Conservation (phyloP, 1,140 invertebrate species). For the Sycobia sp. region DNA sequence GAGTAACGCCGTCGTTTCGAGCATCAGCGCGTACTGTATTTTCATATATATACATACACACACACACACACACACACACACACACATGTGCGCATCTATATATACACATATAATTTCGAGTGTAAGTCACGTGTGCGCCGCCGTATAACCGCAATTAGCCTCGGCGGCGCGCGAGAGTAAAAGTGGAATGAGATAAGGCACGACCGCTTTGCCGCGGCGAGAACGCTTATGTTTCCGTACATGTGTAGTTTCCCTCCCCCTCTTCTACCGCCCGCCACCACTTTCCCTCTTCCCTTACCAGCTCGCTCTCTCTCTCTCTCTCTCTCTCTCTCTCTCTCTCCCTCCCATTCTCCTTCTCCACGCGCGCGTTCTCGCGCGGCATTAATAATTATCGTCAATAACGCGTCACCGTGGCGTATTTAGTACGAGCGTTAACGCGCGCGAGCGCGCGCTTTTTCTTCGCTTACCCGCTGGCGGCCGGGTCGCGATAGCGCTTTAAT, state of each 20-base stretch:
- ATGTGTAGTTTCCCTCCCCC: slow-evolving; percentile 7
- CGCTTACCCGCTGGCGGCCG: too few relatives aligned
- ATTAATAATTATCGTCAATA: too few relatives aligned
- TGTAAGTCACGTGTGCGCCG: slow-evolving; percentile 28
- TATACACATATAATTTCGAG: slow-evolving; percentile 5
- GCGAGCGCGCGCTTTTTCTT: too few relatives aligned
- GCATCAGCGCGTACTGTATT: background rate
- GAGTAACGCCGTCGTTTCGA: too few relatives aligned
- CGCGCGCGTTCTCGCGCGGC: too few relatives aligned
- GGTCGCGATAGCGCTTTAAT: too few relatives aligned
- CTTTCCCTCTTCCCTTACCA: background rate
- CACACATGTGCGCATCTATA: background rate
- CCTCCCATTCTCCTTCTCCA: too few relatives aligned
- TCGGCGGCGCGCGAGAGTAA: slow-evolving; percentile 19
- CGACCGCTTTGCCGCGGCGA: slow-evolving; percentile 18
- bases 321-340: background rate
- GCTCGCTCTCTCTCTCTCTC: background rate
- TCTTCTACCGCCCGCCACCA: slow-evolving; percentile 10
- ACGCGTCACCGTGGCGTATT: too few relatives aligned
- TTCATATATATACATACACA: slow-evolving; percentile 27
- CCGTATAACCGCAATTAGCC: slow-evolving; percentile 31
- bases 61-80: background rate
- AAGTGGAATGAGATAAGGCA: slow-evolving; percentile 32
- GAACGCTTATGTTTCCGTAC: slow-evolving; percentile 13
- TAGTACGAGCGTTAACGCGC: too few relatives aligned